Conservation (phyloP, 2,113 vertebrate genomes). For the Suricata suricatta region DNA sequence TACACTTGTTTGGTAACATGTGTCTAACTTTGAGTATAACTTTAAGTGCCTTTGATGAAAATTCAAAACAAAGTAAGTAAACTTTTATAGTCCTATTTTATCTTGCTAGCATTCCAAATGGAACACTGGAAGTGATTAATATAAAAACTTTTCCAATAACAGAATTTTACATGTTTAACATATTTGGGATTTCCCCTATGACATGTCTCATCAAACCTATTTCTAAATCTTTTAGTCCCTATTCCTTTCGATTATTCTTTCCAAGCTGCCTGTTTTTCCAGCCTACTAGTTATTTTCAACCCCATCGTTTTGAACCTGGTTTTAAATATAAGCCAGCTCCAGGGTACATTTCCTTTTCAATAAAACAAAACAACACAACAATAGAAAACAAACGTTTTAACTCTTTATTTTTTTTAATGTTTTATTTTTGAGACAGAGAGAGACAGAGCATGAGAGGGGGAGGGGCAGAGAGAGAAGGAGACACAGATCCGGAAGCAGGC, state of each 20-base stretch:
- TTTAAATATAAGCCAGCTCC: not conserved
- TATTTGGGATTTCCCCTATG: not conserved
- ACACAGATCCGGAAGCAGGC: too few relatives aligned
- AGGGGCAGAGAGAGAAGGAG: too few relatives aligned
- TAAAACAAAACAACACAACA: not conserved
- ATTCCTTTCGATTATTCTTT: not conserved
- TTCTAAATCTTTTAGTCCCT: not conserved
- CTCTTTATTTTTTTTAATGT: too few relatives aligned
- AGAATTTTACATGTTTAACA: not conserved
- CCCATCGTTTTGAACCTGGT: not conserved
- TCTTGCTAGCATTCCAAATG: not conserved
- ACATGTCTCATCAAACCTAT: not conserved
- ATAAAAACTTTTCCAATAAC: not conserved
- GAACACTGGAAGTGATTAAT: conserved; percentile 4
- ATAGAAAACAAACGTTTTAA: not conserved
- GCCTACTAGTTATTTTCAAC: not conserved
- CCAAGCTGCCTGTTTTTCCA: not conserved
- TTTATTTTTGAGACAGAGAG: too few relatives aligned
- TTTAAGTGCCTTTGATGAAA: conserved; percentile 30
- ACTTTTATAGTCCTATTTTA: not conserved
- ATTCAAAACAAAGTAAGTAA: conserved; percentile 12
- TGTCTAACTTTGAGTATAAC: not conserved
- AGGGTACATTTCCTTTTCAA: not conserved
- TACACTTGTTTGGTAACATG: not conserved
- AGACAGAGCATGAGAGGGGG: too few relatives aligned